These are phyloP conservation scores for Drosophila melanosoma DNA, from an alignment of 2,888 invertebrate genomes.

Conservation along the genomic window DNA sequence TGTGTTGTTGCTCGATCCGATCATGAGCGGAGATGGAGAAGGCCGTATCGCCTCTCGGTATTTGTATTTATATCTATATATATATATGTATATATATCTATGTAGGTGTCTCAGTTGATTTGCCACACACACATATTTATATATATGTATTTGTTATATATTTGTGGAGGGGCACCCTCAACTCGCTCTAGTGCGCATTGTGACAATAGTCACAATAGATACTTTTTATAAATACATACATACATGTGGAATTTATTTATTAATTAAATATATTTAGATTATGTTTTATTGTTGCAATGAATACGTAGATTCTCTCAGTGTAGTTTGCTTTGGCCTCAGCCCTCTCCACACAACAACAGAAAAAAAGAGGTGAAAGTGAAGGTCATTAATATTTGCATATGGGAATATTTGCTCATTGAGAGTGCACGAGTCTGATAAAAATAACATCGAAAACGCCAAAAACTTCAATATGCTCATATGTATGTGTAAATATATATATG, in stretches of 20 bases:
- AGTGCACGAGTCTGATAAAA: constrained; percentile 36
- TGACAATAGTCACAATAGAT: constrained; percentile 35
- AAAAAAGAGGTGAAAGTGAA: constrained; percentile 73
- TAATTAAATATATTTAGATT: background rate
- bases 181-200: constrained; percentile 32
- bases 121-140: constrained; percentile 36
- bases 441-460: constrained; percentile 54
- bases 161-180: constrained; percentile 19
- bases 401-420: constrained; percentile 61
- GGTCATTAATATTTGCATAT: constrained; percentile 79
- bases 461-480: constrained; percentile 57
- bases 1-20: constrained; percentile 69
- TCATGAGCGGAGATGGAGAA: constrained; percentile 64
- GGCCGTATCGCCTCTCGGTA: constrained; percentile 64
- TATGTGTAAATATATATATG: background rate
- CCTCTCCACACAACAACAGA: constrained; percentile 28
- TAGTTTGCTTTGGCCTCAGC: constrained; percentile 42
- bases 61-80: constrained; percentile 4
- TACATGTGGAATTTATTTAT: constrained; percentile 11
- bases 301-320: constrained; percentile 31
- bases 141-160: constrained; percentile 7
- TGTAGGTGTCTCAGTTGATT: constrained; percentile 57
- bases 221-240: constrained; percentile 22
- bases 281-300: constrained; percentile 16
- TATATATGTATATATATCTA: constrained; percentile 12